Conservation (phyloP, 2,797 vertebrate genomes). For the Geotrypetes seraphini region DNA sequence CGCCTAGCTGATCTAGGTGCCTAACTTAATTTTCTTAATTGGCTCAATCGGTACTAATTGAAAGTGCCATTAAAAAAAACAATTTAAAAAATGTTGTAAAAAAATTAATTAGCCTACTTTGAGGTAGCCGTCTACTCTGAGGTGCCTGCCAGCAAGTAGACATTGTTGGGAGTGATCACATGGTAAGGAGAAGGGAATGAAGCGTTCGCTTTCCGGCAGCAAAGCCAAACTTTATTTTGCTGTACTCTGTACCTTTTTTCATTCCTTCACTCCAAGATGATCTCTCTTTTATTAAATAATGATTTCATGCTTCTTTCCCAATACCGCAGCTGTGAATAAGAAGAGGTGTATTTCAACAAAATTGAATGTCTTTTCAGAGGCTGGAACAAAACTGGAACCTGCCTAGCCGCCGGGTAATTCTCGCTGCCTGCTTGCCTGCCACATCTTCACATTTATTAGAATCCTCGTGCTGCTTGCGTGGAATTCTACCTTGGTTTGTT, state of each 20-base stretch:
- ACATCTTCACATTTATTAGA: slow-evolving; percentile 1
- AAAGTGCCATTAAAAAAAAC: too few relatives aligned
- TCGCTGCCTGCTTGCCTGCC: background rate
- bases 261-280: slow-evolving; percentile 8
- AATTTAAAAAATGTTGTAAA: too few relatives aligned
- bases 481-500: background rate
- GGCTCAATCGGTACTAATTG: too few relatives aligned
- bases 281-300: background rate
- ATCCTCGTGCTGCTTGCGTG: background rate
- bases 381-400: background rate
- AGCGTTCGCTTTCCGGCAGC: background rate
- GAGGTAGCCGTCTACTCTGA: too few relatives aligned
- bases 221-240: background rate
- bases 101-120: too few relatives aligned
- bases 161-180: too few relatives aligned
- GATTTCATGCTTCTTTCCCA: slow-evolving; percentile 8
- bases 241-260: background rate
- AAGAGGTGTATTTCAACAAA: background rate
- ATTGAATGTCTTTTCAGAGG: background rate
- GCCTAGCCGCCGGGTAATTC: background rate
- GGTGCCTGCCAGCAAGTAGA: too few relatives aligned
- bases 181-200: too few relatives aligned
- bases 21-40: too few relatives aligned
- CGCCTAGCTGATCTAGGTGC: too few relatives aligned
- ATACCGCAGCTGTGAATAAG: background rate